phyloP scores from a whole-genome alignment of 2,113 vertebrate species.

The Tragelaphus strepsiceros region DNA sequence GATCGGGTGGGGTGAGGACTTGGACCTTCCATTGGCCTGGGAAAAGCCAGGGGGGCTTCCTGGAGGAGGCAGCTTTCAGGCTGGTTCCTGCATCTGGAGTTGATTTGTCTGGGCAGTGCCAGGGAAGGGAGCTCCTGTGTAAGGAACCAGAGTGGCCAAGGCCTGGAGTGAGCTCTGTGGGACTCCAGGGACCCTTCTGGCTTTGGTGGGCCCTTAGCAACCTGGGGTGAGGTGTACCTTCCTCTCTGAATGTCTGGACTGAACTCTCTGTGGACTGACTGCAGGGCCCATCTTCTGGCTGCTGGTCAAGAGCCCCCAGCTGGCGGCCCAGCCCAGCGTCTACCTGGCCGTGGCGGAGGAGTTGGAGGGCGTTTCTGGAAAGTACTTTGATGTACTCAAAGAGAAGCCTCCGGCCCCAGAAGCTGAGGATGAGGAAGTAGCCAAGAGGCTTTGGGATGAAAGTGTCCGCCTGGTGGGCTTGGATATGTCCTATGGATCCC shows the following conservation, averaged over 20 bases:
- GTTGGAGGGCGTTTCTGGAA: slow-evolving; percentile 82
- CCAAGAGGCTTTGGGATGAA: slow-evolving; percentile 84
- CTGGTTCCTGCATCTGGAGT: background rate
- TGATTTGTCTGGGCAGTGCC: background rate
- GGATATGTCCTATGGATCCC: slow-evolving; percentile 31
- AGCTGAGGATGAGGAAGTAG: slow-evolving; percentile 83
- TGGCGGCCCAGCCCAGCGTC: slow-evolving; percentile 84
- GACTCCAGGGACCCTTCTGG: background rate
- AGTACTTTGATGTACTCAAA: slow-evolving; percentile 86
- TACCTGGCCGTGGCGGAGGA: slow-evolving; percentile 86
- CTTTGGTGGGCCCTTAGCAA: background rate
- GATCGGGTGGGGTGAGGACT: background rate
- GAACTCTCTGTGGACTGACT: background rate
- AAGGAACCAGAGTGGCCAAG: background rate
- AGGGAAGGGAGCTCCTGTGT: background rate
- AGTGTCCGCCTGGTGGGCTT: slow-evolving; percentile 86
- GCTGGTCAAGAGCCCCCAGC: slow-evolving; percentile 84
- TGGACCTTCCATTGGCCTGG: background rate
- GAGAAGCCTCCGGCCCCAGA: slow-evolving; percentile 84
- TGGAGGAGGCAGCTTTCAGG: background rate
- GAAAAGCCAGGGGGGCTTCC: background rate
- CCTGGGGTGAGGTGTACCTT: rapidly evolving
- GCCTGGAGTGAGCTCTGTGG: background rate
- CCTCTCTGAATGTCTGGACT: background rate
- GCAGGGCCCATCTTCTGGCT: slow-evolving; percentile 88